These are phyloP conservation scores for Aegotheles bennettii DNA, from an alignment of 2,113 vertebrate genomes.

Conservation along the genomic window DNA sequence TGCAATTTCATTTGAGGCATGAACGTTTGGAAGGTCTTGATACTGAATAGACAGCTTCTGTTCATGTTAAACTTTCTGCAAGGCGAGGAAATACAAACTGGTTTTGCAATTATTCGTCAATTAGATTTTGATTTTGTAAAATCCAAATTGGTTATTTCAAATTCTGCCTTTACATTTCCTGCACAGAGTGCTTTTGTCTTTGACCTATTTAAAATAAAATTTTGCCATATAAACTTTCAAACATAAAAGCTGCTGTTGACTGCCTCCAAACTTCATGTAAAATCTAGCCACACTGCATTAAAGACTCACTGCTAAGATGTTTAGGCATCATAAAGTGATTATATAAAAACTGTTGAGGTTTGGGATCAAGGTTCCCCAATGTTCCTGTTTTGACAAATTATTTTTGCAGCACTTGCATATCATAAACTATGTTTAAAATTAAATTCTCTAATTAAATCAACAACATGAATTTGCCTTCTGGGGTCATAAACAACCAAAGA, in stretches of 20 bases:
- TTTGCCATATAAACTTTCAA: neutral
- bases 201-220: conserved; percentile 1
- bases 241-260: neutral
- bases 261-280: neutral
- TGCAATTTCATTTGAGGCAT: neutral
- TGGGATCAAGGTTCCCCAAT: neutral
- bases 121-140: neutral
- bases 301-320: neutral
- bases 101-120: neutral
- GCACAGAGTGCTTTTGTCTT: neutral
- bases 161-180: neutral
- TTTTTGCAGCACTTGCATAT: conserved; percentile 10
- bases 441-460: conserved; percentile 10
- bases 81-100: neutral
- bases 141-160: neutral
- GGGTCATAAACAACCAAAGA: neutral
- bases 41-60: neutral
- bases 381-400: conserved; percentile 29
- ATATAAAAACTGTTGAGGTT: neutral
- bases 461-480: neutral
- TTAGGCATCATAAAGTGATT: neutral
- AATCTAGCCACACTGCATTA: neutral
- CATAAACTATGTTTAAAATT: conserved; percentile 30
- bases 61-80: neutral
- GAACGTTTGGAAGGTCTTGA: neutral